Percentiles rank a stretch among this genome's conserved stretches.
phyloP scores from a whole-genome alignment of 2,113 vertebrate genomes.

The Gallinago paraguaiae region DNA sequence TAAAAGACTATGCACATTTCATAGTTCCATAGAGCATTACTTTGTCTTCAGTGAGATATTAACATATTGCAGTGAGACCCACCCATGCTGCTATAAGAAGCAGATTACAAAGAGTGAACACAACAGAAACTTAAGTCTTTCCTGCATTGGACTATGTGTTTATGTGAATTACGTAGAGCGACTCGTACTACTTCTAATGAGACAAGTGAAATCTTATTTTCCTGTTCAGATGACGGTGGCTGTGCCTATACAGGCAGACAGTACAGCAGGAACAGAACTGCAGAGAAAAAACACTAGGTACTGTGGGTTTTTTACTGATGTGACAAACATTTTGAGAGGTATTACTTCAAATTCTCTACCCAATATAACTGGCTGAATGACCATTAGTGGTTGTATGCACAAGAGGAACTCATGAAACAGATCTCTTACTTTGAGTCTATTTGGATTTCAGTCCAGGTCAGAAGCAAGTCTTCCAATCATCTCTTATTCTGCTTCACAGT shows the following conservation, averaged over 20 bases:
- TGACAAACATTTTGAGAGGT: accelerated
- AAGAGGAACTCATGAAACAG: neutral
- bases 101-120: accelerated
- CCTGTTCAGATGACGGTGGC: neutral
- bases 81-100: neutral
- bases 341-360: neutral
- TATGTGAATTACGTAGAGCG: neutral
- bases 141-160: neutral
- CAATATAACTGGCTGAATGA: neutral
- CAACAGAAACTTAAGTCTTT: neutral
- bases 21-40: neutral
- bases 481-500: neutral
- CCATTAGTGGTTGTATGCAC: neutral
- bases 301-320: neutral
- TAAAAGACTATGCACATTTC: conserved; percentile 19
- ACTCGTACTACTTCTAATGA: neutral
- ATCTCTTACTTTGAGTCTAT: neutral
- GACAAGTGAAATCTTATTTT: neutral
- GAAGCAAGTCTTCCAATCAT: neutral
- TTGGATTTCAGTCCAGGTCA: neutral
- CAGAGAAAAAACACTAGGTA: accelerated
- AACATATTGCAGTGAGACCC: neutral
- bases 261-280: neutral
- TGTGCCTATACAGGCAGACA: neutral
- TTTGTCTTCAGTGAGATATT: neutral